Evolutionary conservation across 2,888 invertebrate species (phyloP), one percentile per base, ranked within the genome.

Genomic region (Ischnura elegans): DNA sequence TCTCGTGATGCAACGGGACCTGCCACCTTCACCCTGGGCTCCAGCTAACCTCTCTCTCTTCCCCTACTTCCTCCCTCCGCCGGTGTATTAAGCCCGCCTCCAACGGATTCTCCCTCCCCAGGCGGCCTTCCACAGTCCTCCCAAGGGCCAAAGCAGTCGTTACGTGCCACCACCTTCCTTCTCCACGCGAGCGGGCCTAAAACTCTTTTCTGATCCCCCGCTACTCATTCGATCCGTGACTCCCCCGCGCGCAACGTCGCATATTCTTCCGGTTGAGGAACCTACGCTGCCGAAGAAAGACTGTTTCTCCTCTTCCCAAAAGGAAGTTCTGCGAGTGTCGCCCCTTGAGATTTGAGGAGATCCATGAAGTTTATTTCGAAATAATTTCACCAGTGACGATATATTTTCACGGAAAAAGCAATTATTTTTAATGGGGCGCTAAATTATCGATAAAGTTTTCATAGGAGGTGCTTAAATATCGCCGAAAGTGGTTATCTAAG

Each of bases 1-100:
- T 45, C 86, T 46, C 86, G 86, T 86, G 86, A 86, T 46, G 86
- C 86, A 86, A 86, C 86, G 86, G 86, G 86, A 86, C 45, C 86
- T 43, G 45, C 86, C 45, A 46, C 46, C 45, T 46, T 43, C 86
- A 46, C 86, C 86, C 86, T 46, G 86, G 45, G 86, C 43, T 86
- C 45, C 19, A 46, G 21, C 86, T 42, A 86, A 86, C 25, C 86
- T 86, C 46, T 45, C 21, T 36, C 46, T 46, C 46, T 2, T 43
- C 45, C 29, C 25, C n/a, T 25, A 25, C 19, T 61, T 3, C 61
- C 61, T 61, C 61, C 61, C 61, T 25, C 16, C 43, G 42, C 43
- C 85, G 5, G 16, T 6, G 5, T 2, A 13, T 19, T 10, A 43
- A 2, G 8, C 46, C 86, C 2, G 6, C 45, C 43, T 46, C 10